Evolutionary conservation across 53 echinoderm and acorn worm genomes (phyloP).

Genomic region (Pentamera pediparva): DNA sequence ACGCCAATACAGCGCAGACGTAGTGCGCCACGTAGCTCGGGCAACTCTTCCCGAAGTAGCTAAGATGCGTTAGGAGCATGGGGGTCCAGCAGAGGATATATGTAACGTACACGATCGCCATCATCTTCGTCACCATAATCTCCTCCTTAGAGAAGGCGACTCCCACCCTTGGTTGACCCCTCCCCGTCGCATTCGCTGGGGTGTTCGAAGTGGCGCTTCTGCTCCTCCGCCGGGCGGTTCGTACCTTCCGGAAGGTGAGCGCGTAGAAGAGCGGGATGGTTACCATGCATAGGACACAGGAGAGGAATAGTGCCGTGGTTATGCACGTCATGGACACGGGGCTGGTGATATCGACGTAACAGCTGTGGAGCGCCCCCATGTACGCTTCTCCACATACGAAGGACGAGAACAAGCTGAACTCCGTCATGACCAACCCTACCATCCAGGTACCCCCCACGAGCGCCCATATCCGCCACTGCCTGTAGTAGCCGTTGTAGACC

Average conservation of each 20-base stretch:
- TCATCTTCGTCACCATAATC: constrained; percentile 16
- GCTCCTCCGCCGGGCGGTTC: neutral
- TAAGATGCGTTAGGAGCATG: neutral
- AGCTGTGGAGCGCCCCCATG: neutral
- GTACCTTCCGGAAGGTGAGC: constrained; percentile 20
- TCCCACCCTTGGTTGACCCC: too few relatives aligned
- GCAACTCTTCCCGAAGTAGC: neutral
- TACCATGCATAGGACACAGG: constrained; percentile 11
- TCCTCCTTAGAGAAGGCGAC: constrained; percentile 16
- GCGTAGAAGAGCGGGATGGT: constrained; percentile 13
- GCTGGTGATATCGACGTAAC: neutral
- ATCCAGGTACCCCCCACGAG: constrained; percentile 8
- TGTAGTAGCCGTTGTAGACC: constrained; percentile 6
- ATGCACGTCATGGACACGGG: constrained; percentile 4
- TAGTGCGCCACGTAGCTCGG: neutral
- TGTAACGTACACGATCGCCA: constrained; percentile 13
- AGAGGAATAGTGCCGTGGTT: neutral
- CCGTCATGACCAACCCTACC: neutral
- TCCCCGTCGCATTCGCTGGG: neutral
- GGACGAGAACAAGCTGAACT: too few relatives aligned
- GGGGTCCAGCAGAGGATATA: constrained; percentile 11
- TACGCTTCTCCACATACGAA: constrained; percentile 6
- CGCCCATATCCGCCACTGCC: neutral
- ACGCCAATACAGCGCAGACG: neutral
- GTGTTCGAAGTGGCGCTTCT: neutral